A percentile compares a stretch with the other conserved stretches of the same genome.
Evolutionary conservation across 1,140 invertebrate species (phyloP).

Genomic region (Achatina immaculata): DNA sequence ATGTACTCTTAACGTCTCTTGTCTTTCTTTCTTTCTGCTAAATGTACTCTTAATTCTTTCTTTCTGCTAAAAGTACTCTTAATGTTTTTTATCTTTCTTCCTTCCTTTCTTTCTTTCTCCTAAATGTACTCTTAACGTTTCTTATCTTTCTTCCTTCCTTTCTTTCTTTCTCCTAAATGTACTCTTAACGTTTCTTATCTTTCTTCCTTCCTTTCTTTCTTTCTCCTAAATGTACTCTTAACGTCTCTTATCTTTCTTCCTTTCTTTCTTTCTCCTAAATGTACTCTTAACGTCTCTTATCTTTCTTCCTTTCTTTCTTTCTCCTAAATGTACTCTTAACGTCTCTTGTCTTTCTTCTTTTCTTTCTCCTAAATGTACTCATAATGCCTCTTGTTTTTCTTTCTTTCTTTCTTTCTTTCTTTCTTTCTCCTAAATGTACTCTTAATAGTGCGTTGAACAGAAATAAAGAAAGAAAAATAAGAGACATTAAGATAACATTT

Average conservation of each 20-base stretch:
- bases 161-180: background rate
- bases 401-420: too few relatives aligned
- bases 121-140: background rate
- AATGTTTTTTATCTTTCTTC: background rate
- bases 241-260: background rate
- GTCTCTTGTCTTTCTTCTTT: background rate
- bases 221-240: background rate
- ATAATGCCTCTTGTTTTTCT: too few relatives aligned
- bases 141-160: background rate
- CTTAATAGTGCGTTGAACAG: background rate
- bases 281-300: background rate
- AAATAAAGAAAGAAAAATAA: background rate
- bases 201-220: background rate
- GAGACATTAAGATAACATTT: background rate
- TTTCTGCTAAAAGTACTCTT: too few relatives aligned
- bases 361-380: background rate
- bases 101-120: background rate
- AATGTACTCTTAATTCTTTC: too few relatives aligned
- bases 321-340: background rate
- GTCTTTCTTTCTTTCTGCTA: too few relatives aligned
- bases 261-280: background rate
- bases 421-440: background rate
- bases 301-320: too few relatives aligned
- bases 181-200: background rate
- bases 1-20: too few relatives aligned